Evolutionary conservation across 2,888 invertebrate species (phyloP).

Genomic region (Polyommatus iphigenia): DNA sequence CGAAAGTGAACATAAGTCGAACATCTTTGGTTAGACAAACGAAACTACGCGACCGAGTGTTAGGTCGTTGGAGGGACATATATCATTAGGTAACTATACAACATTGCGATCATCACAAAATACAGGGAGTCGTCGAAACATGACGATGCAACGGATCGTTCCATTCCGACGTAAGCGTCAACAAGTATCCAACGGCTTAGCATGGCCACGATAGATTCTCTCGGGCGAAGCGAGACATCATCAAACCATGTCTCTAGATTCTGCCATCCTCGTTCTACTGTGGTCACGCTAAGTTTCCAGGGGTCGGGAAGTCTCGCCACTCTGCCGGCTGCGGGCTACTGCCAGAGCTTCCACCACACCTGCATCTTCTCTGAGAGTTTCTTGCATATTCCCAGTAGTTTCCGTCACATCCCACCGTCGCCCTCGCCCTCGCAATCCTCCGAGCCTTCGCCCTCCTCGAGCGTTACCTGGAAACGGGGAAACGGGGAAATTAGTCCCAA

Average conservation of each 20-base stretch:
- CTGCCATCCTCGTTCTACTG: neutral
- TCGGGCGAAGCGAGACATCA: neutral
- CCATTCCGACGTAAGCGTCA: constrained; percentile 77
- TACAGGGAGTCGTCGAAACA: constrained; percentile 74
- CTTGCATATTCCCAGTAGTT: constrained; percentile 93
- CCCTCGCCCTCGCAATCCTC: constrained; percentile 79
- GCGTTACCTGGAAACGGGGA: constrained; percentile 83
- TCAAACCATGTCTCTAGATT: neutral
- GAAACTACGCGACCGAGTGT: constrained; percentile 73
- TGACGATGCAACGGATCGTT: constrained; percentile 61
- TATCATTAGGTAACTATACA: constrained; percentile 76
- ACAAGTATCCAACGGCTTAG: constrained; percentile 62
- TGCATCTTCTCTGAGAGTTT: constrained; percentile 94
- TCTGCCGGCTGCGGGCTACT: constrained; percentile 56
- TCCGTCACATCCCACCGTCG: constrained; percentile 93
- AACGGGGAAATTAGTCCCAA: neutral
- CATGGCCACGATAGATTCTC: neutral
- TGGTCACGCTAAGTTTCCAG: neutral
- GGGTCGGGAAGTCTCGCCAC: constrained; percentile 46
- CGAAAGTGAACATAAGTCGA: constrained; percentile 68
- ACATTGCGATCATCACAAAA: constrained; percentile 75
- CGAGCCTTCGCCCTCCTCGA: constrained; percentile 91
- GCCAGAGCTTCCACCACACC: constrained; percentile 93
- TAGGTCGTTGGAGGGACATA: constrained; percentile 78
- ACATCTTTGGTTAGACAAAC: constrained; percentile 77